phyloP scores from a whole-genome alignment of 2,797 vertebrate species.

The Buceros bicornis region DNA sequence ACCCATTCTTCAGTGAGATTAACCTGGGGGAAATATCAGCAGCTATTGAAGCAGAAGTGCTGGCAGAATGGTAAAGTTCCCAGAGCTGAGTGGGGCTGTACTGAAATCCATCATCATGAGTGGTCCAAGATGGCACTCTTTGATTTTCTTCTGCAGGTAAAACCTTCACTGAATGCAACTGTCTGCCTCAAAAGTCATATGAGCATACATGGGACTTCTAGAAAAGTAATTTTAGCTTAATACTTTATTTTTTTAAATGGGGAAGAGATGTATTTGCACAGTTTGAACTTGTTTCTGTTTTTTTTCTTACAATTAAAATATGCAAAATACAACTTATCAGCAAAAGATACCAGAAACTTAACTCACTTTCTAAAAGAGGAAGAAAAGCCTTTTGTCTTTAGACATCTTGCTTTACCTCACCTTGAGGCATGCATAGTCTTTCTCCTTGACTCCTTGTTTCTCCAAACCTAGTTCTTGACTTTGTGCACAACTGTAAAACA shows the following conservation, averaged over 20 bases:
- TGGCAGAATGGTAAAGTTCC: conserved; percentile 89
- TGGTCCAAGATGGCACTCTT: conserved; percentile 96
- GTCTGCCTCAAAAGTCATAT: neutral
- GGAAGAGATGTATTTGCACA: neutral
- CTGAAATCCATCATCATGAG: conserved; percentile 89
- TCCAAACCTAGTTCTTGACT: neutral
- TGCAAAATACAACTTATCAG: neutral
- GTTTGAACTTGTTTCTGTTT: neutral
- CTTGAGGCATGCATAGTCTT: neutral
- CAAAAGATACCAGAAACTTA: neutral
- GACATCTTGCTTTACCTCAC: neutral
- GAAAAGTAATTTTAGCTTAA: neutral
- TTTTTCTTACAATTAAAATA: neutral
- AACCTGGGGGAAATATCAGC: conserved; percentile 92
- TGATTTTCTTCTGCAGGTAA: conserved; percentile 96
- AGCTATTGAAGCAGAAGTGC: conserved; percentile 88
- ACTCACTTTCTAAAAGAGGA: neutral
- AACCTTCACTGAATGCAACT: neutral
- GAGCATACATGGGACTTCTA: neutral
- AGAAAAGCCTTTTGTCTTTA: neutral
- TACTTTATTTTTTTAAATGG: neutral
- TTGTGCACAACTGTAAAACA: neutral
- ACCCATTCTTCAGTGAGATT: conserved; percentile 83
- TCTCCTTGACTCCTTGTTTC: neutral
- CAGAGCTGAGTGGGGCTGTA: conserved; percentile 87